phyloP scores from a whole-genome alignment of 2,113 vertebrate species.

The Carettochelys insculpta region DNA sequence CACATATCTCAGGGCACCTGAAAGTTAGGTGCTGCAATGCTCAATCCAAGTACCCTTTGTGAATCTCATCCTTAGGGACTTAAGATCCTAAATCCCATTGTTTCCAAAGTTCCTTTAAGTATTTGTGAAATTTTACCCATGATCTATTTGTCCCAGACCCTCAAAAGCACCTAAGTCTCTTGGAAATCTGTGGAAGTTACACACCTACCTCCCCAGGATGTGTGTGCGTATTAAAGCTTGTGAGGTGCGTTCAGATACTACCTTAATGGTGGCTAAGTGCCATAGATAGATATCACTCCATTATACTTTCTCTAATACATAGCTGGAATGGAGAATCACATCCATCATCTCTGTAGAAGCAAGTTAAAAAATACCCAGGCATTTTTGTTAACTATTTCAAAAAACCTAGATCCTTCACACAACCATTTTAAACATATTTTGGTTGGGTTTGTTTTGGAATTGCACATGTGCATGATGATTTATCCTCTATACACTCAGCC shows the following conservation, averaged over 20 bases:
- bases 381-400: not conserved
- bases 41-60: not conserved
- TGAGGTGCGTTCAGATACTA: not conserved
- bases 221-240: not conserved
- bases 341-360: not conserved
- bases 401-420: not conserved
- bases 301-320: not conserved
- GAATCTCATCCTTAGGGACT: not conserved
- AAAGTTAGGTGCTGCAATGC: not conserved
- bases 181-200: not conserved
- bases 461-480: not conserved
- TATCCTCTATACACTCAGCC: constrained; percentile 6
- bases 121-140: not conserved
- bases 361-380: not conserved
- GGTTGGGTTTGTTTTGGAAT: not conserved
- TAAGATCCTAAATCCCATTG: not conserved
- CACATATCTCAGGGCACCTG: not conserved
- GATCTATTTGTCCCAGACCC: not conserved
- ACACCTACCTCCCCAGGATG: not conserved
- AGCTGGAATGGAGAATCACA: not conserved
- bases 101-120: not conserved
- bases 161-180: not conserved
- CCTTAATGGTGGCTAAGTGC: not conserved
- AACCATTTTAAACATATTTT: not conserved
- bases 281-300: not conserved